phyloP scores from a whole-genome alignment of 2,113 vertebrate species.

The Mohoua ochrocephala region DNA sequence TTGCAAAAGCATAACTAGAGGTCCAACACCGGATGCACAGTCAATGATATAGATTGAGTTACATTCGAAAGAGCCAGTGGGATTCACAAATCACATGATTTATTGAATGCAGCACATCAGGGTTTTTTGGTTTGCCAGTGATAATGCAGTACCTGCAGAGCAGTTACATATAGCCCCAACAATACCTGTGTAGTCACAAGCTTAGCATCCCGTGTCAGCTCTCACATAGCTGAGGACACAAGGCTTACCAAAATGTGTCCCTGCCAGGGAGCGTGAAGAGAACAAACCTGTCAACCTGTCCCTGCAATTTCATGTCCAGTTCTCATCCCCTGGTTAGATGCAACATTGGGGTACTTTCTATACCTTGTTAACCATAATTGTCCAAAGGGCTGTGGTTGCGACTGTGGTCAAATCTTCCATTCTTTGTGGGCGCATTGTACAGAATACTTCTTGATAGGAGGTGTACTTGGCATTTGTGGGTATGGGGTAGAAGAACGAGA shows the following conservation, averaged over 20 bases:
- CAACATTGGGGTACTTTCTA: not conserved
- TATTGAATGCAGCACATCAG: not conserved
- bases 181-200: not conserved
- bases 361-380: not conserved
- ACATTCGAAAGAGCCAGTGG: not conserved
- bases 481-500: accelerated
- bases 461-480: not conserved
- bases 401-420: not conserved
- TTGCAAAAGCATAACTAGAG: not conserved
- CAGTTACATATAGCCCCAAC: not conserved
- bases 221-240: not conserved
- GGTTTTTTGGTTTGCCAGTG: not conserved
- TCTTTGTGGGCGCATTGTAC: accelerated
- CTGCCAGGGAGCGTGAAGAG: not conserved
- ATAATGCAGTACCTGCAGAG: not conserved
- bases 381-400: not conserved
- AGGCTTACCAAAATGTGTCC: not conserved
- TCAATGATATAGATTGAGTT: accelerated
- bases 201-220: not conserved
- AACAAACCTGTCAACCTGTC: not conserved
- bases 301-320: not conserved
- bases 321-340: not conserved
- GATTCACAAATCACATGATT: accelerated
- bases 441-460: not conserved
- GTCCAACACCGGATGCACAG: not conserved